Evolutionary conservation across 2,888 invertebrate species (phyloP).

Genomic region (Sphaeridia pumilis): DNA sequence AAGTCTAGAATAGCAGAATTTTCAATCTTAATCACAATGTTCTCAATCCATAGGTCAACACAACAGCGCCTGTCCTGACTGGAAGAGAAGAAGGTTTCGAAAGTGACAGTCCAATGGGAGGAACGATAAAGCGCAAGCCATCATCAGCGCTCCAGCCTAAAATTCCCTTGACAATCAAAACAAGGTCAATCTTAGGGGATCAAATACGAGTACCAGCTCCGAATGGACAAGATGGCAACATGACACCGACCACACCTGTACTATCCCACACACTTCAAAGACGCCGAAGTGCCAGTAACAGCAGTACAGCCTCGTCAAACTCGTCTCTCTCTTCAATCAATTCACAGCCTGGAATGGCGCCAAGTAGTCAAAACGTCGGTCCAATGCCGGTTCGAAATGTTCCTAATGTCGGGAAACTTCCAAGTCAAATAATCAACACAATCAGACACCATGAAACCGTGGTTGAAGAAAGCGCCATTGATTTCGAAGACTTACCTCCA

Average conservation of each 20-base stretch:
- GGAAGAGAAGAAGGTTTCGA: slow-evolving; percentile 51
- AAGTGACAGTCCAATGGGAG: slow-evolving; percentile 40
- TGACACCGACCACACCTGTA: too few species aligned
- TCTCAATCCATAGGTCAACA: too few species aligned
- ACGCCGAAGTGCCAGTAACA: slow-evolving; percentile 31
- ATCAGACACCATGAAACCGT: slow-evolving; percentile 41
- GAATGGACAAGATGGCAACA: slow-evolving; percentile 32
- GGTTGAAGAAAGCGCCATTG: slow-evolving; percentile 24
- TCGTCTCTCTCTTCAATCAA: slow-evolving; percentile 22
- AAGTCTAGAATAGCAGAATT: too few species aligned
- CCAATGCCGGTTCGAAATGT: not conserved
- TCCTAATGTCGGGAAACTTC: slow-evolving; percentile 5
- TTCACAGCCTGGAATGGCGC: slow-evolving; percentile 4
- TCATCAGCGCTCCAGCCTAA: slow-evolving; percentile 69
- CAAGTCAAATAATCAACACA: not conserved
- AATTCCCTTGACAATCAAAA: slow-evolving; percentile 78
- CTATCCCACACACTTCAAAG: slow-evolving; percentile 34
- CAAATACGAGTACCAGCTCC: slow-evolving; percentile 63
- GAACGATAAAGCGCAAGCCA: slow-evolving; percentile 81
- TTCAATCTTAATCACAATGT: too few species aligned
- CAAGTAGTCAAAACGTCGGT: not conserved
- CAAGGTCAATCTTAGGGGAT: slow-evolving; percentile 60
- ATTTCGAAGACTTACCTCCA: slow-evolving; percentile 36
- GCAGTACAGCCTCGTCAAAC: slow-evolving; percentile 26
- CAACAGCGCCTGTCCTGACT: not conserved